Conservation (phyloP, 2,888 invertebrate genomes). For the Dynastes hyllus region DNA sequence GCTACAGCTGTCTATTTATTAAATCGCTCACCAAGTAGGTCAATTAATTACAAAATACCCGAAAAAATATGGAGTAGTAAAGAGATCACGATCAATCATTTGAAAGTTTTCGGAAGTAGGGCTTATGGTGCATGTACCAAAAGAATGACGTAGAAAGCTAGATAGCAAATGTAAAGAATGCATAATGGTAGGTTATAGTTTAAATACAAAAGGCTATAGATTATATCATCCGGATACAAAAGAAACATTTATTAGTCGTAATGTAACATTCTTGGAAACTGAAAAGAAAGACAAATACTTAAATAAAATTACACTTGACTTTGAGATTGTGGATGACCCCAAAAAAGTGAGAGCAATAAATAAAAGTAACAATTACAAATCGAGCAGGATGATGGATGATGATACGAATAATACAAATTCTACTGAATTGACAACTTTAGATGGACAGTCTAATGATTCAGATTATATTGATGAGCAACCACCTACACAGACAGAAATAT, state of each 20-base stretch:
- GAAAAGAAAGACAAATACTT: not conserved
- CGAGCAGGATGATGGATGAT: not conserved
- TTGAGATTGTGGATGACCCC: not conserved
- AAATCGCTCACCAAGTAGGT: not conserved
- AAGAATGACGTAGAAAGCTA: conserved; percentile 44
- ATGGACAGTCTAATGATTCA: not conserved
- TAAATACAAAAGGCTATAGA: conserved; percentile 54
- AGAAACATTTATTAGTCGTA: conserved; percentile 42
- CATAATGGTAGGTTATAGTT: conserved; percentile 49
- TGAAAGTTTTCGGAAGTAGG: conserved; percentile 49
- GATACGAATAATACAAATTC: not conserved
- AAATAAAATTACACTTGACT: not conserved
- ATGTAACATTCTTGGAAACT: conserved; percentile 53
- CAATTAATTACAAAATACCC: conserved; percentile 2
- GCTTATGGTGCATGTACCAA: conserved; percentile 50
- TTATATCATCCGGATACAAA: conserved; percentile 45
- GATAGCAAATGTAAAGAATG: conserved; percentile 48
- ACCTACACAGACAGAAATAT: not conserved
- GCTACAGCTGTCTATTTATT: conserved; percentile 20
- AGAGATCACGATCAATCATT: conserved; percentile 57
- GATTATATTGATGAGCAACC: not conserved
- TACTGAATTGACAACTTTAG: not conserved
- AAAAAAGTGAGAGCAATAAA: conserved; percentile 12
- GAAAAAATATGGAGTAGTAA: conserved; percentile 13
- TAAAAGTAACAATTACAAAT: not conserved